Percentiles rank a stretch among this genome's conserved stretches.
Evolutionary conservation across 2,113 vertebrate species (phyloP).

Genomic region (Trichechus manatus): DNA sequence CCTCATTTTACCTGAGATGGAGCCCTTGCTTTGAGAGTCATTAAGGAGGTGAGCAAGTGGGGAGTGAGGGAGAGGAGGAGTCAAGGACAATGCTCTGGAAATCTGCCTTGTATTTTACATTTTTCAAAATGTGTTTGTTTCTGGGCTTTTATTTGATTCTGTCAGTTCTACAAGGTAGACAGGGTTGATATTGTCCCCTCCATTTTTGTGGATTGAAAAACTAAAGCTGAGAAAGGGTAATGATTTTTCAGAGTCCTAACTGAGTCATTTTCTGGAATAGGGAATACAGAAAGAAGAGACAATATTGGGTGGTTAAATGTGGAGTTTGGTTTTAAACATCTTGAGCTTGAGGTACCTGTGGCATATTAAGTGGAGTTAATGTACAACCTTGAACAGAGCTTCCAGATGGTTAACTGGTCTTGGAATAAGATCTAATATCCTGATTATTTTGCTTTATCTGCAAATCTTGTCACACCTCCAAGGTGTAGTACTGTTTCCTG

Average conservation of each 20-base stretch:
- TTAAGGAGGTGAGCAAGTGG: not conserved
- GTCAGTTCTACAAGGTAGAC: not conserved
- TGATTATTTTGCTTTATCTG: conserved; percentile 9
- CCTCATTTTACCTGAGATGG: not conserved
- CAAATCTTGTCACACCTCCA: not conserved
- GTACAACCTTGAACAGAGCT: not conserved
- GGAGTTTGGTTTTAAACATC: not conserved
- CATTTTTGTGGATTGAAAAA: not conserved
- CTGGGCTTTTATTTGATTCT: not conserved
- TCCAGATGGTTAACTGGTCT: not conserved
- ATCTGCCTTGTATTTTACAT: not conserved
- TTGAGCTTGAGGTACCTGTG: not conserved
- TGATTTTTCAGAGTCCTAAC: not conserved
- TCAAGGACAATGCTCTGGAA: rapidly evolving
- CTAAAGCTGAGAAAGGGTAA: not conserved
- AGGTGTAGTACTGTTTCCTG: not conserved
- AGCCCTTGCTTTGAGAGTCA: not conserved
- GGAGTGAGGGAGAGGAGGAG: not conserved
- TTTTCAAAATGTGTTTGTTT: not conserved
- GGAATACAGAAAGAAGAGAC: not conserved
- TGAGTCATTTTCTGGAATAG: not conserved
- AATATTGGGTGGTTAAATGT: not conserved
- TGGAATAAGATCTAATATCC: not conserved
- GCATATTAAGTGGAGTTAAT: not conserved
- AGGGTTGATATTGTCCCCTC: not conserved